Evolutionary conservation across 2,797 vertebrate genomes (phyloP).

Genomic region (Psittacula derbiana): DNA sequence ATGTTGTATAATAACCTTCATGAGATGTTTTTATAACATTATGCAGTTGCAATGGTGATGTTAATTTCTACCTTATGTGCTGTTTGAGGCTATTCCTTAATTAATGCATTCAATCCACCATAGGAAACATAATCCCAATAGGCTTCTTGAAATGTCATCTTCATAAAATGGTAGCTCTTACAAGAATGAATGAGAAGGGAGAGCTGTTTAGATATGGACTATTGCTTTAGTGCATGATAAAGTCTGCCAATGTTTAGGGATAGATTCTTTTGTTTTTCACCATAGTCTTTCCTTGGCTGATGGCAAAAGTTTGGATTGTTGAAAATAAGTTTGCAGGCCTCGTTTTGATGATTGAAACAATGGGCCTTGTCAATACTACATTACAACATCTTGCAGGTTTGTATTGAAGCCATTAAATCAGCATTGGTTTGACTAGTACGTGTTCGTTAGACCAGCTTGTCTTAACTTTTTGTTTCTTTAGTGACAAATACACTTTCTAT

Average conservation of each 20-base stretch:
- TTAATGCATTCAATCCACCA: not conserved
- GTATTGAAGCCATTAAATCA: not conserved
- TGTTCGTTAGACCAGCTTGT: not conserved
- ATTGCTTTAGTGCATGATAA: not conserved
- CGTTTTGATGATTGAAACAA: not conserved
- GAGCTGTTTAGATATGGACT: not conserved
- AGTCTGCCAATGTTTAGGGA: not conserved
- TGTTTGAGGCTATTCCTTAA: not conserved
- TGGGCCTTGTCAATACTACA: not conserved
- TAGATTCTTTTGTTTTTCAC: not conserved
- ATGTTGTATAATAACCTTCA: not conserved
- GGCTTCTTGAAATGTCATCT: not conserved
- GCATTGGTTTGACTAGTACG: not conserved
- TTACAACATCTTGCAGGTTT: not conserved
- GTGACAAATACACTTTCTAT: not conserved
- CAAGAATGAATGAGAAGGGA: not conserved
- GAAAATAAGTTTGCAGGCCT: not conserved
- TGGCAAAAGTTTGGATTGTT: not conserved
- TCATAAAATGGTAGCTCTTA: not conserved
- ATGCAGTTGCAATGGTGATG: not conserved
- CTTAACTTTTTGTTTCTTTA: not conserved
- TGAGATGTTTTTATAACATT: not conserved
- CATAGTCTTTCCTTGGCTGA: not conserved
- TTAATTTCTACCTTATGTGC: not conserved
- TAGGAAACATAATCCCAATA: not conserved